Percentiles rank a stretch among this genome's conserved stretches.
phyloP scores from a whole-genome alignment of 92 coral and sea anemone species.

The Phenganax subtilis region DNA sequence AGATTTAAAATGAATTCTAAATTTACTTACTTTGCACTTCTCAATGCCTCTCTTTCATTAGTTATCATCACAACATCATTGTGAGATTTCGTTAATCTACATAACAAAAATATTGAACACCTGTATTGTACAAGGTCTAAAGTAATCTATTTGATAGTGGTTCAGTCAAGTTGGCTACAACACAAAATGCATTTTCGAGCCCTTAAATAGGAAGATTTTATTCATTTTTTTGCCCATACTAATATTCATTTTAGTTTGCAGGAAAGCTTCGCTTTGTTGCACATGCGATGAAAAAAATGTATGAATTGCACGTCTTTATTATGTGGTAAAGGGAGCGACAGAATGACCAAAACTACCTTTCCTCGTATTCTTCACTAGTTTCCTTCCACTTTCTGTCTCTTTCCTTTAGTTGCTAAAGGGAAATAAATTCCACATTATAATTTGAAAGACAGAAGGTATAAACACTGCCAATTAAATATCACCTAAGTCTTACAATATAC shows the following conservation, averaged over 20 bases:
- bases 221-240: no score
- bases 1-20: background rate
- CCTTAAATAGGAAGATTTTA: no score
- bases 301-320: background rate
- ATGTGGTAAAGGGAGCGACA: background rate
- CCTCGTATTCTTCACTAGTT: conserved; percentile 31
- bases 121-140: no score
- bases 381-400: conserved; percentile 13
- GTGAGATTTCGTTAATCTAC: conserved; percentile 65
- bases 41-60: conserved; percentile 64
- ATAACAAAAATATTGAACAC: background rate
- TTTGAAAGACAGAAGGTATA: background rate
- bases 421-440: background rate
- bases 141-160: no score
- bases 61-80: conserved; percentile 68
- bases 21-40: conserved; percentile 67
- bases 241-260: background rate
- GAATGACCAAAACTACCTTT: conserved; percentile 1
- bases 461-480: no score
- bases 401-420: conserved; percentile 25
- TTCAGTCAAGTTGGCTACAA: no score
- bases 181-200: no score
- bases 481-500: no score
- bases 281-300: background rate
- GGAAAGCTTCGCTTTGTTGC: background rate